Percentiles rank a stretch among this genome's conserved stretches.
phyloP scores from a whole-genome alignment of 2,797 vertebrate species.

The Sebastes iracundus region DNA sequence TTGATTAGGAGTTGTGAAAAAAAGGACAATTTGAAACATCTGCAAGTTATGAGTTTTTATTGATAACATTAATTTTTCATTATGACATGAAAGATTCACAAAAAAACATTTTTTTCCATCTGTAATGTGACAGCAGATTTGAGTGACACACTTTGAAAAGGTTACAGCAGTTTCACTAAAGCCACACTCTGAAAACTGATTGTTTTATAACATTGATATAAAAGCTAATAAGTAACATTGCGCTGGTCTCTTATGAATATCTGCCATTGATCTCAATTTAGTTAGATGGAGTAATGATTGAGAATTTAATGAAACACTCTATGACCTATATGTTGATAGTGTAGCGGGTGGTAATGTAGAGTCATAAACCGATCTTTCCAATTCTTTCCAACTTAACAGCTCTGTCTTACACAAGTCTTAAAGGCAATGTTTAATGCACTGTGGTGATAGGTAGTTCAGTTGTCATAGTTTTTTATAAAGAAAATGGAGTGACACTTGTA shows the following conservation, averaged over 20 bases:
- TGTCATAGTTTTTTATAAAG: not conserved
- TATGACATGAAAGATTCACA: not conserved
- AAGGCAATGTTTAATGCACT: slow-evolving; percentile 35
- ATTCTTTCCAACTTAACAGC: not conserved
- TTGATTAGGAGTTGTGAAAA: not conserved
- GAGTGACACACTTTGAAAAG: not conserved
- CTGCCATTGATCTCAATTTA: not conserved
- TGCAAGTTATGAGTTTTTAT: slow-evolving; percentile 16
- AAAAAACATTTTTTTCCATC: not conserved
- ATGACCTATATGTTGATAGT: not conserved
- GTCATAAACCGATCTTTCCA: not conserved
- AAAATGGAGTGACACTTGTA: not conserved
- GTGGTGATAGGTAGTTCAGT: slow-evolving; percentile 39
- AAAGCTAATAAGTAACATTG: slow-evolving; percentile 10
- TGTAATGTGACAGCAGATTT: not conserved
- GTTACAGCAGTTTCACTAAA: not conserved
- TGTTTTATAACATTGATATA: not conserved
- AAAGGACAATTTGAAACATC: not conserved
- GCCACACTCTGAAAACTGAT: not conserved
- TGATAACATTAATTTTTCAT: not conserved
- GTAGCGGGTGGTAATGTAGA: not conserved
- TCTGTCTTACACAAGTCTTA: not conserved
- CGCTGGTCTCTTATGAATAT: not conserved
- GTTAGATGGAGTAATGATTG: not conserved
- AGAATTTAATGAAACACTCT: not conserved